Evolutionary conservation across 2,888 invertebrate species (phyloP), one percentile per base, ranked within the genome.

Genomic region (Macroteleia sp.): DNA sequence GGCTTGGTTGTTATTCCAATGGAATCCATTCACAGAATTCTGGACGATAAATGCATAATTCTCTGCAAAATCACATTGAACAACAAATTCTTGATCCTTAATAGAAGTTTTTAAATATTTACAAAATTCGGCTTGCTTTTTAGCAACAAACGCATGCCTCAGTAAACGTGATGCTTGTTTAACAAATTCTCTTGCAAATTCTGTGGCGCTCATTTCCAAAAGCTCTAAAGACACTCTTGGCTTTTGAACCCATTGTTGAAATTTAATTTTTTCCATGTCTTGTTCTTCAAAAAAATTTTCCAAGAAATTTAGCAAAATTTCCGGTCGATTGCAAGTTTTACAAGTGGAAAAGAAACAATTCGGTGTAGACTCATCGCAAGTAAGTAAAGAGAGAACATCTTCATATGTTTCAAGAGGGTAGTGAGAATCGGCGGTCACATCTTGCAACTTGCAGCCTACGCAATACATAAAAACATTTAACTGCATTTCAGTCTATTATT

Each of bases 1-100:
- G 30, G 12, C 52, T 17, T 59, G 32, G 6, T 52, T 41, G 42
- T 77, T 64, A 25, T 64, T 56, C 48, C 56, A 62, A 20, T 71
- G 54, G 12, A 54, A 71, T 2, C 54, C 32, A 5, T 44, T 6
- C 5, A 64, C 73, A 10, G 56, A 54, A 42, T 64, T 64, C 50
- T 73, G 64, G 0, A 56, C 39, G 6, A 67, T 12, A 52, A 56
- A 77, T 0, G 52, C 71, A 19, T 64, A 57, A 44, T 73, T 73
- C 20, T 62, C 71, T 8, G 62, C 48, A 42, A 73, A 73, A 50
- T 73, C 48, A 9, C 69, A 50, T 10, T 57, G 48, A n/a, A 69
- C 50, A 17, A 70, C 28, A 32, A 59, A 32, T 61, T 70, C 61
- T 1, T 28, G 6, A 25, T 59, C 16, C 8, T 50, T 28, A 0